Percentiles rank a stretch among this genome's conserved stretches.
Conservation (phyloP, 2,113 vertebrate genomes). For the Hippoglossus stenolepis region DNA sequence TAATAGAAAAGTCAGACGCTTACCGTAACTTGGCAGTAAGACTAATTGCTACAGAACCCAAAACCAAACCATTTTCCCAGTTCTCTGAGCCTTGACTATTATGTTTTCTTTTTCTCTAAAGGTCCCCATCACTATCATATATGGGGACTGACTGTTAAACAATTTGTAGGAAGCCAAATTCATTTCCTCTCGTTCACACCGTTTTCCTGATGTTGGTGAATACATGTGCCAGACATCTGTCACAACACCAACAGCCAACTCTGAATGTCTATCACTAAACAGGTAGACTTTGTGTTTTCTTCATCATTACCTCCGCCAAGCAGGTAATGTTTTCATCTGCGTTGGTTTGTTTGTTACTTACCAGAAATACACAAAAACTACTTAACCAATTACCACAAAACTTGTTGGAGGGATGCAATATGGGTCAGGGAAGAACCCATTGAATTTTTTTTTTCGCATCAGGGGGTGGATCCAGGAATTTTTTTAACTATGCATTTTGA, state of each 20-base stretch:
- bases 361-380: too few relatives aligned
- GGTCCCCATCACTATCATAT: constrained; percentile 1
- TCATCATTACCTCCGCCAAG: not conserved
- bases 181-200: constrained; percentile 53
- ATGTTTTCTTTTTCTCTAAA: constrained; percentile 1
- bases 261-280: constrained; percentile 1
- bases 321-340: too few relatives aligned
- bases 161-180: constrained; percentile 33
- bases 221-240: constrained; percentile 48
- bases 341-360: too few relatives aligned
- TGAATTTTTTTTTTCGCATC: too few relatives aligned
- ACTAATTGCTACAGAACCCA: constrained; percentile 37
- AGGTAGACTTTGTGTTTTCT: not conserved
- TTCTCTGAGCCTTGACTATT: not conserved
- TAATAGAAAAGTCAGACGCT: constrained; percentile 51
- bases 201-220: constrained; percentile 42
- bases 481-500: too few relatives aligned
- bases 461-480: too few relatives aligned
- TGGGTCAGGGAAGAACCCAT: too few relatives aligned
- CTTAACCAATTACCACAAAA: too few relatives aligned
- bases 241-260: constrained; percentile 21
- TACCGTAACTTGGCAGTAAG: constrained; percentile 47
- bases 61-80: constrained; percentile 30
- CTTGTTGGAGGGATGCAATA: too few relatives aligned
- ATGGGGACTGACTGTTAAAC: constrained; percentile 29